These are phyloP conservation scores for Pseudococcus viburni DNA, from an alignment of 2,888 invertebrate genomes.

Conservation along the genomic window DNA sequence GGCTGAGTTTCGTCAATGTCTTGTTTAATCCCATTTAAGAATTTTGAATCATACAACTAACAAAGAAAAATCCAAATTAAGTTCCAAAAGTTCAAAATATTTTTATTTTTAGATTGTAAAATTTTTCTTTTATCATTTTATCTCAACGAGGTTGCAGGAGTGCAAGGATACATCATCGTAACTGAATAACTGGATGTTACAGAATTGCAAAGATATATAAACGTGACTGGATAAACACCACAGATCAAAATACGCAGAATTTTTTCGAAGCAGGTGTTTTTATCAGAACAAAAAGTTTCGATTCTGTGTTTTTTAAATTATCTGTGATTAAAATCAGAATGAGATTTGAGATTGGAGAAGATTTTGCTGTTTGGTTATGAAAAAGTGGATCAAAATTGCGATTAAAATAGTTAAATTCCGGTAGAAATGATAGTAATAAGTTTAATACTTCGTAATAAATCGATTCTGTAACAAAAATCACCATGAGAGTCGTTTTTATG, in stretches of 20 bases:
- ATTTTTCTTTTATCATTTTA: background rate
- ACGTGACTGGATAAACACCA: background rate
- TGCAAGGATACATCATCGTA: background rate
- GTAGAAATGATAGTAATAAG: background rate
- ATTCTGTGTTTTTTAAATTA: background rate
- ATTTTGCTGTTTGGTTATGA: background rate
- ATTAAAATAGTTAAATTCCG: background rate
- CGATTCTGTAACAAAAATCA: slow-evolving; percentile 68
- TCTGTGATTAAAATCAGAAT: slow-evolving; percentile 28
- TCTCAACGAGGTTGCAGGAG: background rate
- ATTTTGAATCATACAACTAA: background rate
- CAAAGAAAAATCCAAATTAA: background rate
- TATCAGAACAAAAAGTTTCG: background rate
- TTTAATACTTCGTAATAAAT: background rate
- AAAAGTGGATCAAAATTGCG: background rate
- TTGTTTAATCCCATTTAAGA: slow-evolving; percentile 32
- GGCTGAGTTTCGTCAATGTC: slow-evolving; percentile 22
- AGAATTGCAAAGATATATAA: background rate
- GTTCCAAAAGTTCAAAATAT: background rate
- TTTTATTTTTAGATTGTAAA: background rate
- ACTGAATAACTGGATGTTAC: background rate
- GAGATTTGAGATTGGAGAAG: background rate
- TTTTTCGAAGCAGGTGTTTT: background rate
- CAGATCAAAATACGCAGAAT: background rate
- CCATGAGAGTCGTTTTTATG: slow-evolving; percentile 92